Base-by-base conservation (phyloP, 2,113 vertebrate species). In the Microtus richardsoni region DNA sequence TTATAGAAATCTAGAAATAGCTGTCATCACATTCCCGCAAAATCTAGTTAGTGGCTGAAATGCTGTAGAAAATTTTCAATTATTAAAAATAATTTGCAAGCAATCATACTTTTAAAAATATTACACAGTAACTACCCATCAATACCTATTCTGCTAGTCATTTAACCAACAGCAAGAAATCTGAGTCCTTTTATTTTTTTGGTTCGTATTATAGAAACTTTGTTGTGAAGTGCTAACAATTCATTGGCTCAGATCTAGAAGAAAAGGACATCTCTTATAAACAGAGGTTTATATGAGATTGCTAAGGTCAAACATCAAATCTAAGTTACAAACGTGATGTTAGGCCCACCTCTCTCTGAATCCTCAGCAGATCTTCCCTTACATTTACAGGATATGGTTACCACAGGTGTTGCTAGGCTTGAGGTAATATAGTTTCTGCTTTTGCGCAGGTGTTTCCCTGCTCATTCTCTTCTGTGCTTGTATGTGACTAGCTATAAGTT, bases 381-480 rank as follows among this genome's bases (percentile, higher is more conserved):
- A 1, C 52, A 52, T 21, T 58, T 14, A 2, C 17, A 79, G 33
- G 11, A 60, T 22, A 5, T 26, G 22, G 6, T 26, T 39, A 22
- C 24, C 36, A 22, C 4, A 4, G 54, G 26, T n/a, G 8, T 41
- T 58, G 3, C 22, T 9, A 3, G 12, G 19, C 3, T 74, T 85
- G 3, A 7, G 2, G 2, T 2, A 52, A 14, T 2, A 21, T 80
- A 7, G 13, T 77, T 28, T 83, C 4, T 66, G 9, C n/a, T 44
- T 60, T 87, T 82, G 22, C 6, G 47, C 79, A 9, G 21, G 17
- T 24, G 7, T 30, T 1, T 33, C 58, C 41, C 28, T 10, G 66
- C 1, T n/a, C 22, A n/a, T 75, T 66, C 6, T 7, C 19, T 60
- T 22, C 11, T 22, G 2, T 52, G 10, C 7, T 0, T 54, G 16